A percentile compares a stretch with the other conserved stretches of the same genome.
Conservation (phyloP, 2,113 vertebrate species). For the Sapajus apella region DNA sequence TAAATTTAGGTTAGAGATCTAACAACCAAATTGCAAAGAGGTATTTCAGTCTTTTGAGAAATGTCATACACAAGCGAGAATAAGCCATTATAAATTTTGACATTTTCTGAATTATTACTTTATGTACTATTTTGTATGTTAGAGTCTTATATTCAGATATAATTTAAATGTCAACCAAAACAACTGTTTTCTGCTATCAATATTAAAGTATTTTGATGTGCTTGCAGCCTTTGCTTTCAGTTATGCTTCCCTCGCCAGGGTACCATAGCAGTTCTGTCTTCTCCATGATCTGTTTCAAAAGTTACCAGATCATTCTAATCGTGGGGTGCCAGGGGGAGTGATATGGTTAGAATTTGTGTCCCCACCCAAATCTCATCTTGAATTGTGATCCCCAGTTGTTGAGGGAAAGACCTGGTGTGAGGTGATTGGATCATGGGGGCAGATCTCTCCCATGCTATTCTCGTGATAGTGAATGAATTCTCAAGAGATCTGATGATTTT, state of each 20-base stretch:
- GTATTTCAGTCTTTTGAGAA: conserved; percentile 46
- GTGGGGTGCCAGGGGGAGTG: fast-evolving
- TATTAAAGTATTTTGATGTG: background rate
- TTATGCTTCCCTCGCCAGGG: background rate
- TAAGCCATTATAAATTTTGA: conserved; percentile 51
- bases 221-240: background rate
- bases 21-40: conserved; percentile 25
- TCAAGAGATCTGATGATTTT: too few relatives aligned
- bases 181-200: conserved; percentile 20
- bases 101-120: conserved; percentile 53
- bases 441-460: too few relatives aligned
- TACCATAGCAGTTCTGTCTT: background rate
- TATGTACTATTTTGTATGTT: conserved; percentile 40
- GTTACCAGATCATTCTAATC: background rate
- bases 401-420: too few relatives aligned
- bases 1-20: background rate
- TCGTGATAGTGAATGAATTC: too few relatives aligned
- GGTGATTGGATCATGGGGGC: too few relatives aligned
- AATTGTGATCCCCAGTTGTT: too few relatives aligned
- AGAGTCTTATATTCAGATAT: conserved; percentile 6
- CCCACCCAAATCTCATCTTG: too few relatives aligned
- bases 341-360: too few relatives aligned
- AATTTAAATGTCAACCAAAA: conserved; percentile 48
- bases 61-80: conserved; percentile 41
- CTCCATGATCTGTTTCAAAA: background rate